Percentiles rank a stretch among this genome's conserved stretches.
phyloP scores from a whole-genome alignment of 2,888 invertebrate species.

The Orthosia cruda region DNA sequence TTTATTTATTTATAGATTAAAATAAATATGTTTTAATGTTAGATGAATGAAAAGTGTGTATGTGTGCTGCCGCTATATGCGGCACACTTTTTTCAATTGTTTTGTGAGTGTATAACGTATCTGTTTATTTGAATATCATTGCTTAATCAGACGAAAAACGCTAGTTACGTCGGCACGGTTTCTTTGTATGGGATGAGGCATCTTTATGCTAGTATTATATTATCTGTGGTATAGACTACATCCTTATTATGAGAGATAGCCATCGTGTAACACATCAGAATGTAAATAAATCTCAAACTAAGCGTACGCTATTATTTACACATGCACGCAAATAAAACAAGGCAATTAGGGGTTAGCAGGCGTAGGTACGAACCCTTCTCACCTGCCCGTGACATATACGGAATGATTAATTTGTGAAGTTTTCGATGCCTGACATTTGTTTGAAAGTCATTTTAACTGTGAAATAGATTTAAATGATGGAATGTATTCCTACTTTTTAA shows the following conservation, averaged over 20 bases:
- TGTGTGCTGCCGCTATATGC: no score
- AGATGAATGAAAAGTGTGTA: no score
- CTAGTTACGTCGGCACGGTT: no score
- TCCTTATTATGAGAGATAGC: background rate
- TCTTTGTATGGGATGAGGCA: no score
- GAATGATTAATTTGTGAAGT: slow-evolving; percentile 66
- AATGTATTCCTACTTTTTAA: no score
- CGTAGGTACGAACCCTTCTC: slow-evolving; percentile 59
- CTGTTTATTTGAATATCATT: no score
- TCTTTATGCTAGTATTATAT: no score
- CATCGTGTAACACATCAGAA: background rate
- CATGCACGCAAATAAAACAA: slow-evolving; percentile 40
- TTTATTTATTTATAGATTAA: no score
- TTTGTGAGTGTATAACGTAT: no score
- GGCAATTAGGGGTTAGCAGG: slow-evolving; percentile 60
- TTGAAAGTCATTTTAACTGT: slow-evolving; percentile 43
- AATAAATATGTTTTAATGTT: no score
- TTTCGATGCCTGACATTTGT: slow-evolving; percentile 55
- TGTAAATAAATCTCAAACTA: slow-evolving; percentile 40
- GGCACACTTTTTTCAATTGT: no score
- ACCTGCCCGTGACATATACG: slow-evolving; percentile 62
- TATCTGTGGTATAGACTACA: background rate
- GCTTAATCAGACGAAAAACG: no score
- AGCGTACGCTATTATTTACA: slow-evolving; percentile 44
- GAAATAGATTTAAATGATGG: background rate